phyloP scores from a whole-genome alignment of 2,113 vertebrate species.

The Ia io region DNA sequence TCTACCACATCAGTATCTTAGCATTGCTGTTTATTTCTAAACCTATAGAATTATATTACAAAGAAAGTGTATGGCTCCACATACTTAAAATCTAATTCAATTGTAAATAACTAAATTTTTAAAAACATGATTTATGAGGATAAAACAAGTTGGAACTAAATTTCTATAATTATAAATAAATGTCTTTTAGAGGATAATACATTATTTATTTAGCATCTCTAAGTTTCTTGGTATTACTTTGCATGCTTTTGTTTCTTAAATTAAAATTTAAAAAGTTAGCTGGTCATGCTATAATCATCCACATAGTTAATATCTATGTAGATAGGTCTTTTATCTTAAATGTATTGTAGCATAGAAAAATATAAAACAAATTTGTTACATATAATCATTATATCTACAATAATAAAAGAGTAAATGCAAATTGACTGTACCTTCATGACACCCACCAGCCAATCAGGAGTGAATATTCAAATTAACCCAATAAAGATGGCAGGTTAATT shows the following conservation, averaged over 20 bases:
- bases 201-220: background rate
- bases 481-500: no score
- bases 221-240: background rate
- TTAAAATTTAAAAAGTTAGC: background rate
- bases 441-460: no score
- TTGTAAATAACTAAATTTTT: background rate
- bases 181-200: background rate
- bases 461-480: no score
- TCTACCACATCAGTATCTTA: background rate
- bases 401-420: no score
- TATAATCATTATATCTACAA: background rate
- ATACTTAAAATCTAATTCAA: slow-evolving; percentile 34
- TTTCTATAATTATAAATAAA: background rate
- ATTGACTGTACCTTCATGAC: no score
- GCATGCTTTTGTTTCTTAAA: background rate
- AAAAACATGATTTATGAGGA: background rate
- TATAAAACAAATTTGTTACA: background rate
- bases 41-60: background rate
- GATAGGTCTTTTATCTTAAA: background rate
- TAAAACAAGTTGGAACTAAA: background rate
- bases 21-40: slow-evolving; percentile 44
- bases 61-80: background rate
- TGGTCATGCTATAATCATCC: background rate
- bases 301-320: background rate
- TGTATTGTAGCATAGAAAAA: background rate